Evolutionary conservation across 2,888 invertebrate species (phyloP), one percentile per base, ranked within the genome.

Genomic region (Hyppa rectilinea): DNA sequence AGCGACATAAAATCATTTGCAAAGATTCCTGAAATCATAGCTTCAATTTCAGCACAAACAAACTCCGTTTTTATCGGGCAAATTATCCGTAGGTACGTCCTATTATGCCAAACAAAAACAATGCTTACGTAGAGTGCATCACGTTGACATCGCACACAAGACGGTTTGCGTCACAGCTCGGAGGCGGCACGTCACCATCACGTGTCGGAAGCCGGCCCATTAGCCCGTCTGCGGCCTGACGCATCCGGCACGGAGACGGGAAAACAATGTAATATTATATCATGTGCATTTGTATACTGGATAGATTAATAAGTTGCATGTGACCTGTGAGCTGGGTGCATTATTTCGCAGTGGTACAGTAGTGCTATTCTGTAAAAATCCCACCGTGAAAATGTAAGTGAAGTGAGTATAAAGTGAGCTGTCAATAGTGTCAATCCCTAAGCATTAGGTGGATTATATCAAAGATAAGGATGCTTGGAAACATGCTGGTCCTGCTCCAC

Each of bases 171-270:
- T 89, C 89, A 90, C 85, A 84, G 82, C 80, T 82, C 70, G 75
- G 55, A 70, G 60, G 61, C 84, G 78, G 78, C 76, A 43, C 84
- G 82, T 82, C 84, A 55, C 45, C 84, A 63, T 84, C 86, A 85
- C 85, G 77, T 84, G 90, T 91, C 93, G 93, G 93, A 94, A 91
- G 81, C 86, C 85, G 86, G 84, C 87, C 85, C 89, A 94, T 94
- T 94, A 94, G 84, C 86, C 89, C 89, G 93, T 92, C 93, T 77
- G 71, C 80, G 81, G 82, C 87, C 87, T 88, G 90, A 89, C 82
- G 88, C 89, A 91, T 93, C 93, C 93, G 92, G 87, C 88, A 81
- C 71, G 58, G 67, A 78, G 75, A 75, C 59, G 63, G 64, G 77
- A 88, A 89, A 87, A 89, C 85, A 88, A 88, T 86, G 81, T 79